Evolutionary conservation across 2,888 invertebrate genomes (phyloP).

Genomic region (Nesidiocoris tenuis): DNA sequence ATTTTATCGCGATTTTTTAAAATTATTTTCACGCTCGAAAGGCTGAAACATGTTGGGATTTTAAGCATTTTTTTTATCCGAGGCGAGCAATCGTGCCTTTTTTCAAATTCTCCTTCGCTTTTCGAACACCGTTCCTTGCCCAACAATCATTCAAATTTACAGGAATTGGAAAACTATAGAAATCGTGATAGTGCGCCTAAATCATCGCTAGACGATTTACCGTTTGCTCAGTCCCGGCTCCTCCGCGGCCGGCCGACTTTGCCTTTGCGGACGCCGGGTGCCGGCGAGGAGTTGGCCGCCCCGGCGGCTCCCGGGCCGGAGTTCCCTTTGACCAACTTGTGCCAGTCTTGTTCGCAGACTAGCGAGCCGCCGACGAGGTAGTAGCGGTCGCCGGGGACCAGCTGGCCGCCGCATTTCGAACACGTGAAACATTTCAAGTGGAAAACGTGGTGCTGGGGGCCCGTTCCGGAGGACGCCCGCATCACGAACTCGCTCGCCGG

Average conservation of each 20-base stretch:
- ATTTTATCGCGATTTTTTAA: too few species aligned
- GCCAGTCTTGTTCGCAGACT: constrained; percentile 94
- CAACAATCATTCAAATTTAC: too few species aligned
- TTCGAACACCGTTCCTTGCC: too few species aligned
- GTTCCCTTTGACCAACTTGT: constrained; percentile 76
- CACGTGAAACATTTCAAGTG: constrained; percentile 95
- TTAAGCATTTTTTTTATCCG: too few species aligned
- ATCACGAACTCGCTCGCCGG: constrained; percentile 92
- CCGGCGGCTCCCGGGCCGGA: constrained; percentile 60
- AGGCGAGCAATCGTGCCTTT: too few species aligned
- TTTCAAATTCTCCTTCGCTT: too few species aligned
- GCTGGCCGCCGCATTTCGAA: constrained; percentile 86
- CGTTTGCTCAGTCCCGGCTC: constrained; percentile 77
- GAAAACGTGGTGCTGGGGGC: constrained; percentile 70
- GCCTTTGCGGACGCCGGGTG: constrained; percentile 72
- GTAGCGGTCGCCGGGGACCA: constrained; percentile 90
- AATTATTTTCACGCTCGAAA: too few species aligned
- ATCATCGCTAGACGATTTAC: constrained; percentile 35
- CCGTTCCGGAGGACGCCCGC: constrained; percentile 62
- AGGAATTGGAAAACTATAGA: too few species aligned
- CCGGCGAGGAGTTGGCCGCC: constrained; percentile 63
- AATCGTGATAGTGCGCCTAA: neutral
- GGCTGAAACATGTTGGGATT: too few species aligned
- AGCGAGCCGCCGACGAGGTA: constrained; percentile 86
- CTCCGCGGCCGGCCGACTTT: constrained; percentile 85